These are phyloP conservation scores for Cheilosia impressa DNA, from an alignment of 2,888 invertebrate species.

Conservation along the genomic window DNA sequence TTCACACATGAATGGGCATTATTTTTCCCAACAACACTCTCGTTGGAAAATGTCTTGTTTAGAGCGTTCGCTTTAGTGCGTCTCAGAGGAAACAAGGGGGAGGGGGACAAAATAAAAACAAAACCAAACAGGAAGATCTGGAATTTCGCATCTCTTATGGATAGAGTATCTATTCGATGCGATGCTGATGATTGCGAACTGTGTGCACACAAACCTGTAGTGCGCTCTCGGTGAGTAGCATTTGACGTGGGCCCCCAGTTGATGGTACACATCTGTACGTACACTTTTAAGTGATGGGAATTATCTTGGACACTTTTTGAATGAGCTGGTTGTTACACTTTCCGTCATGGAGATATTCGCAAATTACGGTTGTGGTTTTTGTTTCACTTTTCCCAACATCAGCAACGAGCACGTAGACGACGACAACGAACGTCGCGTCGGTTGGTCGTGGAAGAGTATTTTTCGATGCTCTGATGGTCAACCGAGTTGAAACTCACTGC, in stretches of 20 bases:
- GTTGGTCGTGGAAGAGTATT: conserved; percentile 43
- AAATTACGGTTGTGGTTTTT: conserved; percentile 74
- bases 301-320: conserved; percentile 76
- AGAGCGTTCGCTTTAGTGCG: conserved; percentile 63
- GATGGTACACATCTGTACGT: conserved; percentile 40
- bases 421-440: background rate
- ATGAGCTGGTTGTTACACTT: conserved; percentile 75
- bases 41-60: conserved; percentile 68
- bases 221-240: conserved; percentile 53
- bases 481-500: conserved; percentile 60
- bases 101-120: conserved; percentile 27
- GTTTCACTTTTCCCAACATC: conserved; percentile 71
- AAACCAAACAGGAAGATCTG: conserved; percentile 74
- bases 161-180: conserved; percentile 70
- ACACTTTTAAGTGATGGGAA: conserved; percentile 75
- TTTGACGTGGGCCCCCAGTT: conserved; percentile 56
- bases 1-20: conserved; percentile 74
- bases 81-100: conserved; percentile 57
- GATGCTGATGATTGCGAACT: conserved; percentile 70
- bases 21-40: conserved; percentile 65
- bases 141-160: conserved; percentile 74
- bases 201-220: conserved; percentile 69
- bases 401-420: conserved; percentile 23
- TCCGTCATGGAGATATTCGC: conserved; percentile 76
- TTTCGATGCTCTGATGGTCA: conserved; percentile 63